phyloP scores from a whole-genome alignment of 2,888 invertebrate genomes.

The Dolomedes plantarius region DNA sequence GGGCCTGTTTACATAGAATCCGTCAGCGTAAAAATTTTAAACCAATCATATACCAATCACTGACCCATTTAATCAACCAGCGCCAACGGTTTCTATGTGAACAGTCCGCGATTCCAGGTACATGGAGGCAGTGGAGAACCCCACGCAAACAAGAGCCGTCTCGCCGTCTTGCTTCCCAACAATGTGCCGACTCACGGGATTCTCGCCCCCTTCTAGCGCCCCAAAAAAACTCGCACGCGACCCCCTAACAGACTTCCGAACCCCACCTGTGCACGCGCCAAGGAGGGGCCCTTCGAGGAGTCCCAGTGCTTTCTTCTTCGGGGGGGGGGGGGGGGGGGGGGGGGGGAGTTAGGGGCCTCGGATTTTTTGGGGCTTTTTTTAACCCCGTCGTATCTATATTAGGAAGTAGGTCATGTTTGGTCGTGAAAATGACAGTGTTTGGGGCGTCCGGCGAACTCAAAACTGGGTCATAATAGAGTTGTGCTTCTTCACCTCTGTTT shows the following conservation, averaged over 20 bases:
- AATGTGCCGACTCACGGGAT: constrained; percentile 18
- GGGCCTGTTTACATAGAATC: no score
- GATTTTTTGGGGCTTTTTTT: not conserved
- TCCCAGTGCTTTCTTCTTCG: not conserved
- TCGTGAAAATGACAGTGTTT: not conserved
- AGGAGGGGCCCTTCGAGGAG: not conserved
- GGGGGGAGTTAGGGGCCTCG: no score
- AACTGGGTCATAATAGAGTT: not conserved
- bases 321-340: no score
- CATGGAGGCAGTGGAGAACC: not conserved
- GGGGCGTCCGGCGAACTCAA: not conserved
- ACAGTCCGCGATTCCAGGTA: no score
- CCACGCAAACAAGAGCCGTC: not conserved
- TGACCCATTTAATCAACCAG: no score
- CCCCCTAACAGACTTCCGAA: constrained; percentile 26
- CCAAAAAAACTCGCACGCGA: not conserved
- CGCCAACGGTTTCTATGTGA: no score
- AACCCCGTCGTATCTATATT: not conserved
- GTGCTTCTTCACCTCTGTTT: no score
- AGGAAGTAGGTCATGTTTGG: constrained; percentile 50
- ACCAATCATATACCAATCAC: no score
- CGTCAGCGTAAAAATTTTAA: no score
- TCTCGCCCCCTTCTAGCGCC: not conserved
- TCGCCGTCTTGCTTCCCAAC: constrained; percentile 2
- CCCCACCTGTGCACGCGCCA: constrained; percentile 49